Base-by-base conservation (phyloP, 53 echinoderm and acorn worm species). In the Holothuria leucospilota region DNA sequence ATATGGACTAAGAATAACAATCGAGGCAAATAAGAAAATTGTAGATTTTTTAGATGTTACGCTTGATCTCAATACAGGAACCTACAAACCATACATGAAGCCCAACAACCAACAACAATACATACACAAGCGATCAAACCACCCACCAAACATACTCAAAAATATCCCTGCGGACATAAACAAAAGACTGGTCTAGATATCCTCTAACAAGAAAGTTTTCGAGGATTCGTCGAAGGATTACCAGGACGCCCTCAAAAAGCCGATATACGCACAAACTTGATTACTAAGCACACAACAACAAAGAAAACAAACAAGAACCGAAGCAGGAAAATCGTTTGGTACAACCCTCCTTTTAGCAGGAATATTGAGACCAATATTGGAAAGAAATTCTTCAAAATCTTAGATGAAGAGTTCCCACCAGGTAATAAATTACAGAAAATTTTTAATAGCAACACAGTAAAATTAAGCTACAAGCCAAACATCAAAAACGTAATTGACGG, bases 1-100 rank as follows among this genome's bases (percentile, higher is more conserved):
- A 15, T 16, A 80, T 24, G 88, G 81, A 58, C 82, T 87, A 8
- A 87, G 63, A 69, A 87, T 87, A 60, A 80, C 88, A 53, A 87
- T 81, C 68, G 46, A 29, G 20, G 66, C 52, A 79, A 87, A 87
- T 58, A 56, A 68, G 13, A 87, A 80, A 51, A 58, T 87, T 21
- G 68, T 68, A 4, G 53, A 87, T 70, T 81, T 87, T 70, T 62
- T 87, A 29, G 81, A 81, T 70, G 40, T 87, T 68, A 87, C 82
- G 15, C 60, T 81, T 58, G 59, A 87, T 42, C 60, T 87, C 16
- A 87, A 53, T 42, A 66, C 21, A 26, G 88, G 60, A 30, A 81
- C 67, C 41, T 56, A 69, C 34, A 34, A 34, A 34, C 34, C 34
- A 34, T 34, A 34, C 34, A 34, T 34, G 34, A 34, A 34, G 34